Evolutionary conservation across 1,140 invertebrate genomes (phyloP), one percentile per base, ranked within the genome.

Genomic region (Bombus affinis): DNA sequence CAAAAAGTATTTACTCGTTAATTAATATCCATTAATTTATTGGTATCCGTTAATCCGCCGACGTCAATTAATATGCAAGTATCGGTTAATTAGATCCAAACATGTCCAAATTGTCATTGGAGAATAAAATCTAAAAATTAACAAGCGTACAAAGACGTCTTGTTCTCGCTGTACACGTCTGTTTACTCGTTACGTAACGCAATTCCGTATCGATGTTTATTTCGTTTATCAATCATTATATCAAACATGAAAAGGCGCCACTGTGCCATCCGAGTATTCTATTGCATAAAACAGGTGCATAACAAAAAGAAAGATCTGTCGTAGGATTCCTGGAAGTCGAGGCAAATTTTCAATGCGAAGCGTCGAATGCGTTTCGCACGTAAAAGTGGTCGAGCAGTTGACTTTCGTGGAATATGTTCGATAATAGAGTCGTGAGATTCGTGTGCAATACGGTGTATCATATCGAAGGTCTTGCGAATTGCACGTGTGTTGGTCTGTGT

Each of bases 381-480:
- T 37, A 79, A 71, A 59, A 44, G 37, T 73, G 47, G 1, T 53
- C 6, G 35, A 68, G 12, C 35, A n/a, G 42, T 70, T 77, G 28
- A 76, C 44, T 57, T 77, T 76, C 81, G 15, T 42, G 44, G 65
- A 83, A 83, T 76, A 57, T 18, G 42, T 57, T 70, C 75, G 82
- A 83, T 77, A 70, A 59, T 70, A 57, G n/a, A 42, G 37, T 13
- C 81, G 47, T 42, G 62, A 78, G 66, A 84, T 84, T 71, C 65
- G 75, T 42, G 44, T 71, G 65, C 65, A 78, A 59, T 78, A 78
- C 65, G 47, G 3, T 44, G 53, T 78, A 83, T 70, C 62, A 37
- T 25, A 25, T 70, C 73, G 73, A 53, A 59, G 65, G 35, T 77
- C 75, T 78, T 15, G 39, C 47, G 72, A 80, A 89, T 86, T 75